These are phyloP conservation scores for Chaetops frenatus DNA, from an alignment of 2,113 vertebrate species.

Conservation along the genomic window DNA sequence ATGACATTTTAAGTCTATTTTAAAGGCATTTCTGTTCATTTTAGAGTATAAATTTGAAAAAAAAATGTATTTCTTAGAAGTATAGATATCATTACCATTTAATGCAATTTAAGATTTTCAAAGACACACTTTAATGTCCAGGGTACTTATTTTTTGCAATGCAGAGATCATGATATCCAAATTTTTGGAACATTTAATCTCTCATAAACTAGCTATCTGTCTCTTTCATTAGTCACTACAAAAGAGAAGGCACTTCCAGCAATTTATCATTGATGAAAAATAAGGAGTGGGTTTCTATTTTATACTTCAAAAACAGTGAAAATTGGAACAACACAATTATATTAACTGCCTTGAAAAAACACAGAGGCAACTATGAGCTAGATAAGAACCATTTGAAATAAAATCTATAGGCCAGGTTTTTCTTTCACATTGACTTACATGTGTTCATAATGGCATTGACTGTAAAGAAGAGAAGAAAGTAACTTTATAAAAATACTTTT, in stretches of 20 bases:
- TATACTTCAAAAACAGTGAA: neutral
- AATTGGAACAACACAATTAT: neutral
- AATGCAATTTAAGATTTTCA: neutral
- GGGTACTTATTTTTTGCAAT: neutral
- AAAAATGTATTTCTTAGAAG: neutral
- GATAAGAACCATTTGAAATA: neutral
- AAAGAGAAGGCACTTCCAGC: neutral
- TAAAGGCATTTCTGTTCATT: neutral
- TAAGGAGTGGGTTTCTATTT: neutral
- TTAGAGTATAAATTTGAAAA: neutral
- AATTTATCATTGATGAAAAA: neutral
- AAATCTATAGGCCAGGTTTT: neutral
- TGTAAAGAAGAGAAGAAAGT: neutral
- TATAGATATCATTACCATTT: neutral
- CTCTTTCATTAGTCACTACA: neutral
- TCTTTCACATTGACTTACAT: neutral
- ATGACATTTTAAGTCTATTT: neutral
- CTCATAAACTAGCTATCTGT: neutral
- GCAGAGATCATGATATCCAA: neutral
- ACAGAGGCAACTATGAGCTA: neutral
- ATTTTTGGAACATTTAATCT: neutral
- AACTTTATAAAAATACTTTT: neutral
- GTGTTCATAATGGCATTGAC: neutral
- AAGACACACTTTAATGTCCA: neutral
- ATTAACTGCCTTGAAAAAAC: neutral